A percentile compares a stretch with the other conserved stretches of the same genome.
phyloP scores from a whole-genome alignment of 2,797 vertebrate species.

The Erpetoichthys calabaricus region DNA sequence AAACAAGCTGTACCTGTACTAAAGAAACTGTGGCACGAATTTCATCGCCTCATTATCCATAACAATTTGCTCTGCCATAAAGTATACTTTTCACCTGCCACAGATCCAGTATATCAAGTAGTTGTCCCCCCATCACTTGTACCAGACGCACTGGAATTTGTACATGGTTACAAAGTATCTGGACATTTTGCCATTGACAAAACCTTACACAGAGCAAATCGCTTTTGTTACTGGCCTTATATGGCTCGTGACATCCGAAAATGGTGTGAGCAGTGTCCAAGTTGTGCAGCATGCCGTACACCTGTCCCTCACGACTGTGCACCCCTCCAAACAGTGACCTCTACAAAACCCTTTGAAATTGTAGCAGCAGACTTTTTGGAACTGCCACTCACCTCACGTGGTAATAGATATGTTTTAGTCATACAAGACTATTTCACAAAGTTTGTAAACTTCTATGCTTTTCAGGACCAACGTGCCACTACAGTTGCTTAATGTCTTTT shows the following conservation, averaged over 20 bases:
- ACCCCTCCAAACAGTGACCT: constrained; percentile 12
- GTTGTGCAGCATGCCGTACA: constrained; percentile 11
- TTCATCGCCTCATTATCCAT: constrained; percentile 15
- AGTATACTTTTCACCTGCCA: constrained; percentile 4
- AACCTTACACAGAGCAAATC: constrained; percentile 13
- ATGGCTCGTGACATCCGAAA: constrained; percentile 15
- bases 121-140: not conserved
- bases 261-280: constrained; percentile 14
- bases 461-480: not conserved
- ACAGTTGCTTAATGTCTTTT: too few relatives aligned
- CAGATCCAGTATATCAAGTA: constrained; percentile 10
- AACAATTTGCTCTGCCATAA: constrained; percentile 11
- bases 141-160: constrained; percentile 4
- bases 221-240: constrained; percentile 18
- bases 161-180: constrained; percentile 12
- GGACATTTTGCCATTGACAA: constrained; percentile 12
- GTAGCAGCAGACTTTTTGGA: constrained; percentile 16
- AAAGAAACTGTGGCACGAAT: constrained; percentile 15
- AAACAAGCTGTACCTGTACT: constrained; percentile 4
- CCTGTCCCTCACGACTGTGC: constrained; percentile 9
- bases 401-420: constrained; percentile 15
- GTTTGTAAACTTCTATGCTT: constrained; percentile 19
- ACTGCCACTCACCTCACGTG: constrained; percentile 8
- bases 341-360: constrained; percentile 18
- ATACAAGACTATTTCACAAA: constrained; percentile 18